phyloP scores from a whole-genome alignment of 2,797 vertebrate genomes.

The Arrhamphus sclerolepis region DNA sequence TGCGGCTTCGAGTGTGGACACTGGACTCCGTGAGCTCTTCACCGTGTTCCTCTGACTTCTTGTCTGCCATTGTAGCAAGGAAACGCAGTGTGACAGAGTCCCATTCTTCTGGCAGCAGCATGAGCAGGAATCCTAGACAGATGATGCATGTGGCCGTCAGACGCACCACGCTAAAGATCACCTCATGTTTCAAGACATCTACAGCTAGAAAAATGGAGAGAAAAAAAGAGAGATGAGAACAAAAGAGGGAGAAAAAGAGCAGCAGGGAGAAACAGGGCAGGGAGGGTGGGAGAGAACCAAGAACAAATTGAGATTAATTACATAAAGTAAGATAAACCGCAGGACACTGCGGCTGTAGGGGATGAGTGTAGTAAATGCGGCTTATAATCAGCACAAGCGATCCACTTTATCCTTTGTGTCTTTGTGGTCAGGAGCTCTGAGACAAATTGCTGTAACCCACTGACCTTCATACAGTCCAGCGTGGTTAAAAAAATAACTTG shows the following conservation, averaged over 20 bases:
- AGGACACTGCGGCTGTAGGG: conserved; percentile 51
- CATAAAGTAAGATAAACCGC: conserved; percentile 70
- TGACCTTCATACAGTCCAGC: conserved; percentile 72
- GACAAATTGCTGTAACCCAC: conserved; percentile 62
- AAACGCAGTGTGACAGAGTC: conserved; percentile 94
- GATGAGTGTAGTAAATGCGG: conserved; percentile 64
- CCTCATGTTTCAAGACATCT: conserved; percentile 95
- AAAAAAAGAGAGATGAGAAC: conserved; percentile 16
- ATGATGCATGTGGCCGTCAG: conserved; percentile 96
- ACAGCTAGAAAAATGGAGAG: conserved; percentile 80
- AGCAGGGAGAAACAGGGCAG: conserved; percentile 4
- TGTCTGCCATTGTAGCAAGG: conserved; percentile 93
- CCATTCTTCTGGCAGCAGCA: conserved; percentile 97
- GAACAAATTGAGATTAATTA: conserved; percentile 73
- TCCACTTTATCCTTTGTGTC: conserved; percentile 60
- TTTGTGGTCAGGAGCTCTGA: conserved; percentile 49
- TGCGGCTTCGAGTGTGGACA: conserved; percentile 87
- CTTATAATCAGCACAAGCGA: conserved; percentile 67
- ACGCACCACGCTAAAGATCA: conserved; percentile 97
- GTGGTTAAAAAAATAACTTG: conserved; percentile 69
- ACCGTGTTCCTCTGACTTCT: conserved; percentile 90
- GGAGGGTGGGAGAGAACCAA: conserved; percentile 24
- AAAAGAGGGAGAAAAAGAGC: conserved; percentile 32
- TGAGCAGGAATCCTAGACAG: conserved; percentile 93
- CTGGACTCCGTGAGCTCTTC: conserved; percentile 92